Evolutionary conservation across 2,113 vertebrate species (phyloP).

Genomic region (Calyptommatus sinebrachiatus): DNA sequence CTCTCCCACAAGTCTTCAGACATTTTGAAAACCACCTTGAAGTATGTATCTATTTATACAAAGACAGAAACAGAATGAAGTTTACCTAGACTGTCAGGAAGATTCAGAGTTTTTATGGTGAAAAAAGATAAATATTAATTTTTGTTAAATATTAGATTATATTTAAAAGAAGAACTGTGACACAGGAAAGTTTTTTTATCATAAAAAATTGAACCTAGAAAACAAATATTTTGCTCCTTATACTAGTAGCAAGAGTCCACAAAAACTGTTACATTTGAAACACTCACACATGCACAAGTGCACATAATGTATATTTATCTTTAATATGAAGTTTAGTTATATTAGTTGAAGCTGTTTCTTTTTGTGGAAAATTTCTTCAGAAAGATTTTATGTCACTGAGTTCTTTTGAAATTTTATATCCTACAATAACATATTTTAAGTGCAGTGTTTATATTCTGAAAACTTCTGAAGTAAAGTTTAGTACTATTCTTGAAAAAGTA

Average conservation of each 20-base stretch:
- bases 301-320: not conserved
- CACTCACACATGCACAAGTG: constrained; percentile 1
- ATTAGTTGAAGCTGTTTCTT: not conserved
- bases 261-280: not conserved
- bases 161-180: constrained; percentile 35
- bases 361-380: constrained; percentile 1
- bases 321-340: not conserved
- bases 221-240: constrained; percentile 33
- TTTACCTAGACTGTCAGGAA: not conserved
- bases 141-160: constrained; percentile 46
- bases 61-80: not conserved
- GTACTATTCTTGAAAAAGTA: not conserved
- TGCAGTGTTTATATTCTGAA: not conserved
- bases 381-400: not conserved
- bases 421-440: not conserved
- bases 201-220: constrained; percentile 38
- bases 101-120: not conserved
- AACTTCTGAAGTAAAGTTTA: not conserved
- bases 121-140: constrained; percentile 39
- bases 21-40: not conserved
- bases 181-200: constrained; percentile 33
- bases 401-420: not conserved
- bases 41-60: constrained; percentile 11
- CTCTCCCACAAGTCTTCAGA: not conserved
- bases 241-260: constrained; percentile 2